Evolutionary conservation across 2,888 invertebrate genomes (phyloP).

Genomic region (Xylota segnis): DNA sequence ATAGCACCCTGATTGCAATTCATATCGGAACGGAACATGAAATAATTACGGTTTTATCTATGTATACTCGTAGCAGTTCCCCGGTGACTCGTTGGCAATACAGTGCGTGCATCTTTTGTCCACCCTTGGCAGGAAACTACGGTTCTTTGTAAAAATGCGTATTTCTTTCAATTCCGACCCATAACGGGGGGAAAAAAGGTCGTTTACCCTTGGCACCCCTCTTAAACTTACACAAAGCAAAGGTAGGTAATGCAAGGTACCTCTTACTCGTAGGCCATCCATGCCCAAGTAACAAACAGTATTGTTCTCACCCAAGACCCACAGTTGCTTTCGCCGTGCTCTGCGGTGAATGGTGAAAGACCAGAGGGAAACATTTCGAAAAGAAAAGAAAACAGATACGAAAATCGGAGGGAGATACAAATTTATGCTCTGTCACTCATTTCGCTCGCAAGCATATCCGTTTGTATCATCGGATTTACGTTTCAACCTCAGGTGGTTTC

Average conservation of each 20-base stretch:
- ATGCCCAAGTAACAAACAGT: slow-evolving; percentile 60
- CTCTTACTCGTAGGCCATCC: slow-evolving; percentile 32
- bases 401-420: slow-evolving; percentile 62
- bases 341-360: slow-evolving; percentile 43
- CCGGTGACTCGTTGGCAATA: slow-evolving; percentile 30
- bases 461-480: slow-evolving; percentile 70
- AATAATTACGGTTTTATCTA: slow-evolving; percentile 44
- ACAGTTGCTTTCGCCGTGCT: slow-evolving; percentile 42
- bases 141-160: slow-evolving; percentile 61
- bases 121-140: slow-evolving; percentile 20
- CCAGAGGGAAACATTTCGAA: slow-evolving; percentile 64
- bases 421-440: slow-evolving; percentile 76
- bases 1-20: slow-evolving; percentile 52
- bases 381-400: slow-evolving; percentile 67
- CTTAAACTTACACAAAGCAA: slow-evolving; percentile 46
- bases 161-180: slow-evolving; percentile 18
- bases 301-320: slow-evolving; percentile 60
- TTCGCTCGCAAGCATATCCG: slow-evolving; percentile 71
- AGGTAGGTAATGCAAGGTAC: slow-evolving; percentile 41
- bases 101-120: slow-evolving; percentile 35
- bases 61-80: slow-evolving; percentile 20
- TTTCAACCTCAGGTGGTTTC: slow-evolving; percentile 77
- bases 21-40: slow-evolving; percentile 42
- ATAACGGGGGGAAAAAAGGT: slow-evolving; percentile 55
- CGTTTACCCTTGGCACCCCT: slow-evolving; percentile 67